These are phyloP conservation scores for Trematocara zebra DNA, from an alignment of 2,113 vertebrate species.

Conservation along the genomic window DNA sequence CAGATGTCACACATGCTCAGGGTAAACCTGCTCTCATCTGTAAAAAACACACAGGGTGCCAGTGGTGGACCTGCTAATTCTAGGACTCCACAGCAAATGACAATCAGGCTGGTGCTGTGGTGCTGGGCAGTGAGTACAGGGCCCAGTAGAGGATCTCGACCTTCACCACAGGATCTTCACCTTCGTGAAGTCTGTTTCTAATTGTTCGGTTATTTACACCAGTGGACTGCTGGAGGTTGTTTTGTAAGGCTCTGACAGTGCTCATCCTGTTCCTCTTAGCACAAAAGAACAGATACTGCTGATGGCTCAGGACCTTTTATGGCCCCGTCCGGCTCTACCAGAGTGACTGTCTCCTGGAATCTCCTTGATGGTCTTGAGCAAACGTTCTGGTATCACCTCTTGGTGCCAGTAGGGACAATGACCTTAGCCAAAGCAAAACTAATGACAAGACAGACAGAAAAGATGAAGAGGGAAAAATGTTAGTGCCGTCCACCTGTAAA, in stretches of 20 bases:
- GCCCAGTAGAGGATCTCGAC: neutral
- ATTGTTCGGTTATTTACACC: neutral
- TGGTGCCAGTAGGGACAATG: neutral
- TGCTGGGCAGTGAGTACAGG: neutral
- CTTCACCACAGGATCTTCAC: neutral
- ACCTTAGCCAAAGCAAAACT: neutral
- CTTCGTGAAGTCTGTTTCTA: neutral
- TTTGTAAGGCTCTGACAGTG: neutral
- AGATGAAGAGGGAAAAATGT: neutral
- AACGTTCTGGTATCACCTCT: neutral
- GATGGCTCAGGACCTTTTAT: neutral
- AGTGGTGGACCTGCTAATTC: neutral
- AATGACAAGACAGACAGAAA: neutral
- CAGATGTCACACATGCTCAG: neutral
- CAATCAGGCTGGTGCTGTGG: neutral
- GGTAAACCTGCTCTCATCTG: neutral
- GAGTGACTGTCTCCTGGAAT: neutral
- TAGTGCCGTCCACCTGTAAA: neutral
- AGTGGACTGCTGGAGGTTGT: neutral
- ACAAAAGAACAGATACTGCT: neutral
- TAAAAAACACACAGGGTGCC: neutral
- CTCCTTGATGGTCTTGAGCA: neutral
- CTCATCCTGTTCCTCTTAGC: neutral
- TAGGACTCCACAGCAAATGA: neutral
- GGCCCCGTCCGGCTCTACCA: neutral